Evolutionary conservation across 1,140 invertebrate species (phyloP).

Genomic region (Homarus americanus): DNA sequence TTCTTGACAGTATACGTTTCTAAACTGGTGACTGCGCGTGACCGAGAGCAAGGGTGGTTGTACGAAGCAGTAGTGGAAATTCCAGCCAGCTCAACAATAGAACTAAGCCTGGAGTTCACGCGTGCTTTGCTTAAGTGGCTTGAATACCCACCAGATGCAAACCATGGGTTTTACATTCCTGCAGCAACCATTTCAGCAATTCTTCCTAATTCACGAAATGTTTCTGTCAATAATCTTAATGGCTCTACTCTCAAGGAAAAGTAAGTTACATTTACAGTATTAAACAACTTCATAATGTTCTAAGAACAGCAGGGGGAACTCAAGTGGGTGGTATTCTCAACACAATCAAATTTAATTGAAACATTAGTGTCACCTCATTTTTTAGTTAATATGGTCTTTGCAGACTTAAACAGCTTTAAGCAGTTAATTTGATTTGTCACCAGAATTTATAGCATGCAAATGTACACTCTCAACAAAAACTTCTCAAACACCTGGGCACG

Average conservation of each 20-base stretch:
- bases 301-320: too few species aligned
- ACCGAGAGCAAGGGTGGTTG: constrained; percentile 90
- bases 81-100: constrained; percentile 88
- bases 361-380: too few species aligned
- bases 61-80: constrained; percentile 92
- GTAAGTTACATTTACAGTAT: constrained; percentile 41
- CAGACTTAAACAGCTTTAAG: too few species aligned
- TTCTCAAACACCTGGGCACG: too few species aligned
- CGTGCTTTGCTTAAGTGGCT: constrained; percentile 98
- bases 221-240: constrained; percentile 85
- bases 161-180: constrained; percentile 97
- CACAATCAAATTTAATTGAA: too few species aligned
- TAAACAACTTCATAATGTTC: too few species aligned
- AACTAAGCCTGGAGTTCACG: constrained; percentile 93
- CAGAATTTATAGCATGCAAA: too few species aligned
- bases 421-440: too few species aligned
- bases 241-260: constrained; percentile 52
- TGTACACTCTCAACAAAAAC: too few species aligned
- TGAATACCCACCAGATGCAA: constrained; percentile 99
- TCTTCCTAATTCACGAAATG: constrained; percentile 88
- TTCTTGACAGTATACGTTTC: constrained; percentile 47
- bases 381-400: too few species aligned
- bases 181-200: constrained; percentile 89
- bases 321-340: too few species aligned
- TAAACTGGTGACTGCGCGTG: constrained; percentile 88